Evolutionary conservation across 2,888 invertebrate genomes (phyloP).

Genomic region (Epinotia nisella): DNA sequence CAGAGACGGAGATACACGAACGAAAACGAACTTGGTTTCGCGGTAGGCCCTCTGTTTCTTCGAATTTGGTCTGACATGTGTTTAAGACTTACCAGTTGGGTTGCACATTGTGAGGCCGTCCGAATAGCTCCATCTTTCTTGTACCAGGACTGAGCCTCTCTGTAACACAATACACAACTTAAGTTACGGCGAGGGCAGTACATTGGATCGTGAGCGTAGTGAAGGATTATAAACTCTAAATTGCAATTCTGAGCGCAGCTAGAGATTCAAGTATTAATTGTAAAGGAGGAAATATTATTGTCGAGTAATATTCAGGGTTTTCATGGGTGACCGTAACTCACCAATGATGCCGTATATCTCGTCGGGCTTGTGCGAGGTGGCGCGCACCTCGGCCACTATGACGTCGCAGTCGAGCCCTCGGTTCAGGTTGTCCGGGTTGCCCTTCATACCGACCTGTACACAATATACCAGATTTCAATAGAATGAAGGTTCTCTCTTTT

Average conservation of each 20-base stretch:
- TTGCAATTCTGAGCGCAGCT: not conserved
- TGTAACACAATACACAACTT: conserved; percentile 52
- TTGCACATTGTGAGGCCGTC: conserved; percentile 98
- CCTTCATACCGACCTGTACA: conserved; percentile 95
- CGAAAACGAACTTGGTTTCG: no score
- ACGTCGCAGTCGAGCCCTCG: conserved; percentile 98
- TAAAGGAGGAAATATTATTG: no score
- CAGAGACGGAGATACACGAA: no score
- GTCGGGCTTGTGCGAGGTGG: conserved; percentile 99
- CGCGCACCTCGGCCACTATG: conserved; percentile 98
- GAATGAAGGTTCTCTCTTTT: not conserved
- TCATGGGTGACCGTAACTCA: no score
- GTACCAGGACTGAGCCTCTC: conserved; percentile 98
- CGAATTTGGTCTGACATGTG: no score
- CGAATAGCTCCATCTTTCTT: conserved; percentile 98
- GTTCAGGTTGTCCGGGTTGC: conserved; percentile 95
- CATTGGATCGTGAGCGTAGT: not conserved
- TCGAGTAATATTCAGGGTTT: no score
- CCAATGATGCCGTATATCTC: conserved; percentile 98
- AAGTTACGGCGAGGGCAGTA: not conserved
- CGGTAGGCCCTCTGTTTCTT: no score
- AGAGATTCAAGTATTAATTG: not conserved
- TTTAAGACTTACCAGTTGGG: conserved; percentile 92
- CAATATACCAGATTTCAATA: not conserved
- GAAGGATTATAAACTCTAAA: not conserved